phyloP scores from a whole-genome alignment of 1,140 invertebrate species.

The Pseudomyrmex concolor region DNA sequence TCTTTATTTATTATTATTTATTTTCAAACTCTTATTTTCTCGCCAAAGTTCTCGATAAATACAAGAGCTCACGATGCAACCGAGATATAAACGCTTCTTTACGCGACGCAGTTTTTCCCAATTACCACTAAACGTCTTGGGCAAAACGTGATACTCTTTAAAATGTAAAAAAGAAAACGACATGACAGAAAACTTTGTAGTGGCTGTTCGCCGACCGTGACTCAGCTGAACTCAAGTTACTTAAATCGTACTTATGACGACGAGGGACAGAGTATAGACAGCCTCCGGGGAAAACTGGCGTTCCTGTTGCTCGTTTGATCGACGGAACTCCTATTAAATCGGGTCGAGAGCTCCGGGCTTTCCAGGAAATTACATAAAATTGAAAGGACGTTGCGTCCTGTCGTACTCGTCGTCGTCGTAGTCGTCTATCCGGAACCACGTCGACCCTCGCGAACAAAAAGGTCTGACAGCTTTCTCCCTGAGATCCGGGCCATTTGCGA shows the following conservation, averaged over 20 bases:
- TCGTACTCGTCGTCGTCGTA: conserved; percentile 9
- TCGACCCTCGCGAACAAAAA: conserved; percentile 39
- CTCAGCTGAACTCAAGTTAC: conserved; percentile 44
- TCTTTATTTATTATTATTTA: no score
- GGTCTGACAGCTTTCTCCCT: conserved; percentile 11
- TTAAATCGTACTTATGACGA: conserved; percentile 43
- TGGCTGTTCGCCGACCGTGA: conserved; percentile 11
- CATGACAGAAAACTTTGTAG: conserved; percentile 11
- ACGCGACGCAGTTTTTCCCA: not conserved
- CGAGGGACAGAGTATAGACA: conserved; percentile 16
- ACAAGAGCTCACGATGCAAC: no score
- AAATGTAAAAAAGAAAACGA: conserved; percentile 37
- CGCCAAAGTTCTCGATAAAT: no score
- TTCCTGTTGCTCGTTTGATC: conserved; percentile 75
- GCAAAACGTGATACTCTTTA: not conserved
- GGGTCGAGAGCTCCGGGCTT: conserved; percentile 61
- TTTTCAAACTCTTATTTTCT: no score
- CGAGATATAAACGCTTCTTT: not conserved
- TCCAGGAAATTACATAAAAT: conserved; percentile 77
- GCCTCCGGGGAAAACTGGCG: conserved; percentile 39
- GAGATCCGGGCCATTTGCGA: conserved; percentile 56
- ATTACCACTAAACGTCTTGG: conserved; percentile 28
- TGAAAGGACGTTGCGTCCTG: conserved; percentile 67
- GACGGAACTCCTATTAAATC: conserved; percentile 75
- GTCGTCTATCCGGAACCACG: conserved; percentile 20